Evolutionary conservation across 2,888 invertebrate genomes (phyloP).

Genomic region (Ichneumoninae sp.): DNA sequence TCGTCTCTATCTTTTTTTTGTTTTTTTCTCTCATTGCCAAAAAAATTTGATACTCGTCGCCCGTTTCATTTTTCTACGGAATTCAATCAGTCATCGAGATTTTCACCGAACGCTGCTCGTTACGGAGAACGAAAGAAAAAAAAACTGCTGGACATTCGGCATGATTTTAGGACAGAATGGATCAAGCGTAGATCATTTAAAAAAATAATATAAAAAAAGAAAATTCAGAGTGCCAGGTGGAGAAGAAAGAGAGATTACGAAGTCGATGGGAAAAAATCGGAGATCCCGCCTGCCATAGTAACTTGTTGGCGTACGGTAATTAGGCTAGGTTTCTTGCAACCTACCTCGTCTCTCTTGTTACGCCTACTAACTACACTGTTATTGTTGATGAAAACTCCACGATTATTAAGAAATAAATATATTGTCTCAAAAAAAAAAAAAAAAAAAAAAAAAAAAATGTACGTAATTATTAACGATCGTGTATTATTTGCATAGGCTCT

Average conservation of each 20-base stretch:
- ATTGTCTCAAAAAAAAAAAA: slow-evolving; percentile 79
- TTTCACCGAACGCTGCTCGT: slow-evolving; percentile 27
- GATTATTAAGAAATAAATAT: slow-evolving; percentile 84
- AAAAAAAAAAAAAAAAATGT: background rate
- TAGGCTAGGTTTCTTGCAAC: slow-evolving; percentile 82
- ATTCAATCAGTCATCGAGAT: slow-evolving; percentile 29
- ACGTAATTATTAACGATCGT: background rate
- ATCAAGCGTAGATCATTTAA: slow-evolving; percentile 8
- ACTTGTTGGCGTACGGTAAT: slow-evolving; percentile 83
- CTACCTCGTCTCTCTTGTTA: slow-evolving; percentile 84
- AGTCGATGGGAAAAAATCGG: slow-evolving; percentile 36
- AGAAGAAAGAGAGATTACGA: slow-evolving; percentile 42
- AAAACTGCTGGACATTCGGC: background rate
- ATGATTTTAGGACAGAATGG: background rate
- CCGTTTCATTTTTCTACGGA: slow-evolving; percentile 20
- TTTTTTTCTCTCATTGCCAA: background rate
- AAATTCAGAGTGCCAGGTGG: slow-evolving; percentile 20
- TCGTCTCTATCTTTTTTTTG: background rate
- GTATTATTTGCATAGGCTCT: background rate
- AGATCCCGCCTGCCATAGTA: slow-evolving; percentile 64
- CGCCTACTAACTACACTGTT: slow-evolving; percentile 83
- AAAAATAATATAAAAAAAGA: slow-evolving; percentile 7
- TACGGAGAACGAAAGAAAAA: slow-evolving; percentile 2
- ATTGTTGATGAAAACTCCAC: slow-evolving; percentile 84
- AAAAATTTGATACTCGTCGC: slow-evolving; percentile 11